Evolutionary conservation across 1,140 invertebrate species (phyloP).

Genomic region (Monomorium pharaonis): DNA sequence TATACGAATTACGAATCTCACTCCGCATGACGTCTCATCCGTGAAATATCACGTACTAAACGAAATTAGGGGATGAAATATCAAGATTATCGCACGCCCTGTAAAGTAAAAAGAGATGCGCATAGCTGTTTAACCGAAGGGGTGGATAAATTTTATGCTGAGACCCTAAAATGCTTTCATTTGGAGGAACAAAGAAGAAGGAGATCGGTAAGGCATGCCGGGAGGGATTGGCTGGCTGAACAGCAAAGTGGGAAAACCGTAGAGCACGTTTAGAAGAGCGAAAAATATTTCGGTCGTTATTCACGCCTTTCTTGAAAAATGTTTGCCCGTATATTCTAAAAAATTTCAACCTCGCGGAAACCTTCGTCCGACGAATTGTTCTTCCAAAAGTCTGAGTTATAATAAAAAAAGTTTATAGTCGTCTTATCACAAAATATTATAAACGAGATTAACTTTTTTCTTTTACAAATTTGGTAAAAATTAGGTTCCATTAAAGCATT

Average conservation of each 20-base stretch:
- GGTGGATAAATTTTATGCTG: constrained; percentile 82
- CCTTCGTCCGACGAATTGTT: constrained; percentile 73
- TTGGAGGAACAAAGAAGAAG: constrained; percentile 73
- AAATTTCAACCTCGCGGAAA: constrained; percentile 70
- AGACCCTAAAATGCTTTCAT: constrained; percentile 81
- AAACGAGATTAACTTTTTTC: constrained; percentile 8
- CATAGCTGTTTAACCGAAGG: constrained; percentile 82
- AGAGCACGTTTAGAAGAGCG: constrained; percentile 72
- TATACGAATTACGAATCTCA: neutral
- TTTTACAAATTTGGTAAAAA: neutral
- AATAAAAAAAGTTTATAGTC: constrained; percentile 12
- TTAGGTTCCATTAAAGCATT: neutral
- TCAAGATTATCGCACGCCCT: constrained; percentile 45
- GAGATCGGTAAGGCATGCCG: constrained; percentile 52
- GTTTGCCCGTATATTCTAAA: constrained; percentile 74
- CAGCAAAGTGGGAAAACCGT: constrained; percentile 66
- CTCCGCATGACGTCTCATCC: constrained; percentile 29
- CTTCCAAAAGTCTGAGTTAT: constrained; percentile 64
- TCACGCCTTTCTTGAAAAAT: constrained; percentile 78
- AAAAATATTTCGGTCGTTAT: constrained; percentile 79
- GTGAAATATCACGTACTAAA: constrained; percentile 68
- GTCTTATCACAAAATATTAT: constrained; percentile 1
- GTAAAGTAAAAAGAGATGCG: constrained; percentile 77
- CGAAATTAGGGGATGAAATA: constrained; percentile 62
- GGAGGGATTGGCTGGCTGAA: constrained; percentile 62